Evolutionary conservation across 2,797 vertebrate species (phyloP).

Genomic region (Malurus leucopterus): DNA sequence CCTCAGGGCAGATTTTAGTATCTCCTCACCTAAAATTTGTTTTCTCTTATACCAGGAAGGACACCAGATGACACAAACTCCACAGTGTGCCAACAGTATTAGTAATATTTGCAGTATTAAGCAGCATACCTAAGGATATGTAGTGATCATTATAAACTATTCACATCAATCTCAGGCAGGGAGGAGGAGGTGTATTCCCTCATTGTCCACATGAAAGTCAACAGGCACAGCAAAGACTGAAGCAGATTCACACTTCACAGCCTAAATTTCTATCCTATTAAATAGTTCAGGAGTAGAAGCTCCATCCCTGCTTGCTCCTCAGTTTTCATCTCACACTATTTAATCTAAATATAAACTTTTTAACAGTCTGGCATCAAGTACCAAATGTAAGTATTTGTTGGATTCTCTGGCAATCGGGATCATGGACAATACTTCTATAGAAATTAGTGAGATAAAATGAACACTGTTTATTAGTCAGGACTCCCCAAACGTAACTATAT

Average conservation of each 20-base stretch:
- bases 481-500: background rate
- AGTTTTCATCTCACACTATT: background rate
- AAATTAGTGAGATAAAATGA: background rate
- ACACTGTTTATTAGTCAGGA: background rate
- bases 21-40: no score
- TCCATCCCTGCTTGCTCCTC: background rate
- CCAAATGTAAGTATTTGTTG: background rate
- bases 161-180: no score
- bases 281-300: background rate
- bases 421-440: rapidly evolving
- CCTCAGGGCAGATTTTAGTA: no score
- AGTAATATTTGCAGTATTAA: no score
- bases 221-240: background rate
- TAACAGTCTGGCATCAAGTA: background rate
- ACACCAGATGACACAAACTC: no score
- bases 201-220: background rate
- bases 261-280: background rate
- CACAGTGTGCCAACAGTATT: no score
- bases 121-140: no score
- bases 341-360: background rate
- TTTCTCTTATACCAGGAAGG: no score
- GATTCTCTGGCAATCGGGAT: background rate
- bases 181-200: no score
- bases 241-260: background rate
- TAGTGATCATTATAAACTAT: no score